phyloP scores from a whole-genome alignment of 2,113 vertebrate genomes.

The Oreocharis arfaki region DNA sequence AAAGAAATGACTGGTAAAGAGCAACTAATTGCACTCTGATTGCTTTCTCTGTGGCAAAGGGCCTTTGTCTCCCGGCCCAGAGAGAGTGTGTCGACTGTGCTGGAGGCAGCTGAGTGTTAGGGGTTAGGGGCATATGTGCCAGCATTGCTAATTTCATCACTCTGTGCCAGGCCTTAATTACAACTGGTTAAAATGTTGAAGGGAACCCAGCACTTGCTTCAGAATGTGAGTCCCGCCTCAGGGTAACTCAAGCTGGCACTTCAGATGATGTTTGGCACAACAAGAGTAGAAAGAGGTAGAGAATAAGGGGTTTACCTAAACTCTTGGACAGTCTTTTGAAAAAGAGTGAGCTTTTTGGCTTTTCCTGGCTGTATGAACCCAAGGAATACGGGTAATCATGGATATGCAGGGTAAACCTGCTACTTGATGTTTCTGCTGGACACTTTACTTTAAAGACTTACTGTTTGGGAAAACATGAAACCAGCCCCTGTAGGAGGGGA shows the following conservation, averaged over 20 bases:
- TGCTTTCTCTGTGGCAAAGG: neutral
- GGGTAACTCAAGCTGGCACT: neutral
- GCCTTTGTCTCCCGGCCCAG: neutral
- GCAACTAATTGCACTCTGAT: neutral
- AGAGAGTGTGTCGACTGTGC: neutral
- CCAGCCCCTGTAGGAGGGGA: rapidly evolving
- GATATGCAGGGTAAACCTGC: neutral
- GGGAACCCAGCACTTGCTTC: neutral
- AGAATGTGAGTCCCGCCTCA: neutral
- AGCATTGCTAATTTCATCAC: neutral
- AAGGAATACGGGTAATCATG: neutral
- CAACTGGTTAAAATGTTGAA: neutral
- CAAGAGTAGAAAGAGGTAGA: neutral
- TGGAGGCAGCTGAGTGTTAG: neutral
- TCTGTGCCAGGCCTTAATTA: neutral
- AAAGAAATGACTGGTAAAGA: neutral
- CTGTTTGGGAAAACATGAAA: neutral
- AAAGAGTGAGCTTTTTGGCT: neutral
- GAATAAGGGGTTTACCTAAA: neutral
- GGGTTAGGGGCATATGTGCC: neutral
- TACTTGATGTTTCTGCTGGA: neutral
- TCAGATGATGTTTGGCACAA: neutral
- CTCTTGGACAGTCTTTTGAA: neutral
- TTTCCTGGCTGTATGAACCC: neutral
- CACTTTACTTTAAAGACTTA: neutral